Percentiles rank a stretch among this genome's conserved stretches.
Evolutionary conservation across 53 echinoderm and acorn worm genomes (phyloP).

Genomic region (Astropecten irregularis): DNA sequence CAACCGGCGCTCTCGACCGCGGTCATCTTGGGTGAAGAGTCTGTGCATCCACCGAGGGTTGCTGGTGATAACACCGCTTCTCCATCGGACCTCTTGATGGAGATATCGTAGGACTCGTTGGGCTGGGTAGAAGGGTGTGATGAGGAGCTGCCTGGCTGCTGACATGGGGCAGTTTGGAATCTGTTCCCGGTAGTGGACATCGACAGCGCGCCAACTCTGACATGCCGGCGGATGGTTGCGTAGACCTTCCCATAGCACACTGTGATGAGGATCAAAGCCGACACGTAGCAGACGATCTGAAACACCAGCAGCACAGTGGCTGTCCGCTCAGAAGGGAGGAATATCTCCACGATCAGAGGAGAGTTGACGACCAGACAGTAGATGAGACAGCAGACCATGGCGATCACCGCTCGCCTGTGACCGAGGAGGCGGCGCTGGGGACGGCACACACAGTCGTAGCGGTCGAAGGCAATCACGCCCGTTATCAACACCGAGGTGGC

Average conservation of each 20-base stretch:
- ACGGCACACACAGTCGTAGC: too few relatives aligned
- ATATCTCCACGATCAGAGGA: neutral
- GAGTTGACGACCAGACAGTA: neutral
- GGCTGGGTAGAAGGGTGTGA: too few relatives aligned
- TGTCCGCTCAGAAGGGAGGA: too few relatives aligned
- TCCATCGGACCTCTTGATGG: too few relatives aligned
- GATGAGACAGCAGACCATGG: neutral
- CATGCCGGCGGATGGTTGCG: neutral
- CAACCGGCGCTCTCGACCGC: too few relatives aligned
- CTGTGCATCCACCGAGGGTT: too few relatives aligned
- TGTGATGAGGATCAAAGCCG: neutral
- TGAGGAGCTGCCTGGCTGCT: too few relatives aligned
- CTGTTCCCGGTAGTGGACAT: too few relatives aligned
- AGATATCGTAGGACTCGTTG: too few relatives aligned
- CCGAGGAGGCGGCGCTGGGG: neutral
- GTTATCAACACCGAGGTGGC: neutral
- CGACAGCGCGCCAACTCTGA: neutral
- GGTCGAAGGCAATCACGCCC: conserved; percentile 7
- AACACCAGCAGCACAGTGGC: neutral
- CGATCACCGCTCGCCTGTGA: neutral
- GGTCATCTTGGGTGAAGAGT: too few relatives aligned
- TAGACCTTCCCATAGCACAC: neutral
- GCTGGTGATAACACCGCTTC: too few relatives aligned
- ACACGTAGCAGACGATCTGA: neutral
- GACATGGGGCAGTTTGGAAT: too few relatives aligned